Conservation (phyloP, 2,113 vertebrate species). For the Chloebia gouldiae region DNA sequence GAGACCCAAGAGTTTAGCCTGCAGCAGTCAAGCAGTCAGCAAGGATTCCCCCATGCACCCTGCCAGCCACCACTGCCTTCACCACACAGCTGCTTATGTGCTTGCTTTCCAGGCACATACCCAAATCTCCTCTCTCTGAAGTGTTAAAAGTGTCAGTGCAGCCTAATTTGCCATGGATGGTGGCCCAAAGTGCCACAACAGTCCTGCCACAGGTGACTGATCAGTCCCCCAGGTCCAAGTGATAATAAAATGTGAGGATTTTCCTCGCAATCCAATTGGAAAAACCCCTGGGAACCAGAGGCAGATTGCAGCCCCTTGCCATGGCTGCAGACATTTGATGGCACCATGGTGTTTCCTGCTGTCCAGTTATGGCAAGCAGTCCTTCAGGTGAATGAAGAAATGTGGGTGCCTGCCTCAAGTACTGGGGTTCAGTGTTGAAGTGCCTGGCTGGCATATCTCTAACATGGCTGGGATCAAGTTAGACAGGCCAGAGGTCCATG, state of each 20-base stretch:
- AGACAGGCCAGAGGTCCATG: not conserved
- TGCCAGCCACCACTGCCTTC: not conserved
- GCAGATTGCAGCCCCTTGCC: not conserved
- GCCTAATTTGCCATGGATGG: fast-evolving
- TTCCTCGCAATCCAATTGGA: fast-evolving
- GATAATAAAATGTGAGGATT: not conserved
- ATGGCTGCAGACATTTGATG: not conserved
- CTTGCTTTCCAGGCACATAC: not conserved
- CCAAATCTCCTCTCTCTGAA: not conserved
- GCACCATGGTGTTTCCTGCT: not conserved
- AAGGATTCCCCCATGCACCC: not conserved
- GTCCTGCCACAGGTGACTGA: not conserved
- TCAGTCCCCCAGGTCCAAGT: not conserved
- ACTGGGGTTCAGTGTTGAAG: not conserved
- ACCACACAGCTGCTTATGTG: not conserved
- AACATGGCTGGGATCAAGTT: not conserved
- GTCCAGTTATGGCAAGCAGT: not conserved
- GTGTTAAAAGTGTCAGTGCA: not conserved
- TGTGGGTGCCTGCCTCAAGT: not conserved
- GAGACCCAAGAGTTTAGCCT: not conserved
- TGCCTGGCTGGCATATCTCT: not conserved
- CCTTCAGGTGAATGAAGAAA: not conserved
- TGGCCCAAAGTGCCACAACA: not conserved
- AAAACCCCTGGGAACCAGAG: not conserved
- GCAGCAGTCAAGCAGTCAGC: not conserved